Evolutionary conservation across 2,888 invertebrate genomes (phyloP), one percentile per base, ranked within the genome.

Genomic region (Xestia ashworthii): DNA sequence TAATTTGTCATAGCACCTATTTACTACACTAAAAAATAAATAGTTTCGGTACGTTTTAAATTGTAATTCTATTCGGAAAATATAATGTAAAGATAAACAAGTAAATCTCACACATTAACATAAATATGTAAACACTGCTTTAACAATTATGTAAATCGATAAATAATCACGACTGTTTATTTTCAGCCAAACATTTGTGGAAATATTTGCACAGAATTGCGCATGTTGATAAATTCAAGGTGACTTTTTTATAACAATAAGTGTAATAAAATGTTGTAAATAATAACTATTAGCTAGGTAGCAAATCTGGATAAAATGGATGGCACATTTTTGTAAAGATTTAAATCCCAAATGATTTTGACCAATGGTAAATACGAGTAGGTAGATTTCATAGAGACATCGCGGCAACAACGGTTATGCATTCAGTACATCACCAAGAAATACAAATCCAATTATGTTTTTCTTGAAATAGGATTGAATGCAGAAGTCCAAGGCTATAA

Each of bases 121-220:
- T 65, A 50, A 66, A 50, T 75, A 64, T 74, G 65, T 53, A 62
- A 74, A 78, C 19, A 76, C 41, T 58, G 64, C 41, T 38, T 44
- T 44, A 19, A 66, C 44, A 66, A 44, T 66, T 5, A 41, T 66
- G 72, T 72, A 71, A 77, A 81, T 78, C 8, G 41, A 71, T 70
- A 74, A 77, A 76, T 75, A 78, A 81, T 78, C 72, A 85, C 65
- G 19, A 44, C 32, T 65, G 66, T 77, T 81, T 81, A 72, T 81
- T 80, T 78, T 75, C 64, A 77, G n/a, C 16, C n/a, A 44, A 80
- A 84, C 87, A 88, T 80, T 82, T 89, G 88, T 75, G 58, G 83
- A 80, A 87, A 89, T 79, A 55, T 86, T 89, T 81, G 80, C 68
- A 41, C 75, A 75, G 78, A 80, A 81, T 80, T 85, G 84, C 85